Evolutionary conservation across 1,140 invertebrate genomes (phyloP).

Genomic region (Palaemon carinicauda): DNA sequence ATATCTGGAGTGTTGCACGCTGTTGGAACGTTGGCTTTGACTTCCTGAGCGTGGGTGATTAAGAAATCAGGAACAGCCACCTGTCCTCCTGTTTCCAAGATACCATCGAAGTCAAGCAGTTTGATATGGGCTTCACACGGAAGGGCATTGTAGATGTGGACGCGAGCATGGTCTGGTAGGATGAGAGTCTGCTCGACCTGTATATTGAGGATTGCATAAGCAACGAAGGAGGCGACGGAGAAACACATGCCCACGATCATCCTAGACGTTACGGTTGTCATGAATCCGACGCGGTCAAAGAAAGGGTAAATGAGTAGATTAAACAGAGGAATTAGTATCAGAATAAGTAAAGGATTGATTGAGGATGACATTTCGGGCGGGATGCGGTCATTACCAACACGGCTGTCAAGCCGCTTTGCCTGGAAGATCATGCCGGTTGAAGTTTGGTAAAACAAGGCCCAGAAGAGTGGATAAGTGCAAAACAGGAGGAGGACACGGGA

Average conservation of each 20-base stretch:
- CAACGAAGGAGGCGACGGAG: conserved; percentile 82
- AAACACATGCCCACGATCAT: conserved; percentile 83
- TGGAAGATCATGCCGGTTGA: conserved; percentile 88
- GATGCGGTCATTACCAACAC: conserved; percentile 67
- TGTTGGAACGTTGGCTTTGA: background rate
- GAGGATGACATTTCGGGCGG: conserved; percentile 52
- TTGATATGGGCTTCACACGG: background rate
- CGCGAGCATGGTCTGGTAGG: background rate
- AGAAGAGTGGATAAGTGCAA: conserved; percentile 85
- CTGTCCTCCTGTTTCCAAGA: background rate
- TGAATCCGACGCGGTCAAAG: conserved; percentile 34
- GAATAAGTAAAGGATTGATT: conserved; percentile 84
- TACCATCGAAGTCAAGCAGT: background rate
- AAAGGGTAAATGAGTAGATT: conserved; percentile 74
- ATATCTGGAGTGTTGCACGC: background rate
- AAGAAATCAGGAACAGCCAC: background rate
- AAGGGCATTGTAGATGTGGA: conserved; percentile 38
- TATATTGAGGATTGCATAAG: conserved; percentile 84
- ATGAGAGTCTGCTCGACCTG: conserved; percentile 34
- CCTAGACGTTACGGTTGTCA: conserved; percentile 76
- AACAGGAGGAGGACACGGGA: conserved; percentile 79
- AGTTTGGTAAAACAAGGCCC: conserved; percentile 90
- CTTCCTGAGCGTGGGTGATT: background rate
- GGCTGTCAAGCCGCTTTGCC: conserved; percentile 86
- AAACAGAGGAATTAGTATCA: conserved; percentile 87